Evolutionary conservation across 2,888 invertebrate species (phyloP), one percentile per base, ranked within the genome.

Genomic region (Drosophila conformis): DNA sequence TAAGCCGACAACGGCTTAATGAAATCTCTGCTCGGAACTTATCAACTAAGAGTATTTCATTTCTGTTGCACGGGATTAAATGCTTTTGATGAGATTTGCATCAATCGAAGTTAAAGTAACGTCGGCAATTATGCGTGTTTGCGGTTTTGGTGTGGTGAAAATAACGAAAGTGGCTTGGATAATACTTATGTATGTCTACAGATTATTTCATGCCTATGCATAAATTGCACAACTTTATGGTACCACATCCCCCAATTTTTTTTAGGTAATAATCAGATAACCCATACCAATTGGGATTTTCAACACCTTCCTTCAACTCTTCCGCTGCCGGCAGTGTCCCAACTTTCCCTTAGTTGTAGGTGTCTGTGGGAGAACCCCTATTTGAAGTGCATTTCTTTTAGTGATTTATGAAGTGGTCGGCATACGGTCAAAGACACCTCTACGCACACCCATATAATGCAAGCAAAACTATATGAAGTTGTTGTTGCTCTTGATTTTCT

Each of bases 371-470:
- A 36, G 49, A 31, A 31, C 63, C 53, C 29, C 33, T 7, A 21
- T 31, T 25, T 59, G 62, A 57, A 64, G 52, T 63, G 49, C 49
- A 61, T 54, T 74, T 74, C 69, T 69, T 78, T 66, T 78, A 74
- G 79, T 78, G 79, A 77, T 77, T 77, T 78, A 77, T 77, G 75
- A 59, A 74, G 69, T 77, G 65, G 65, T 56, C 60, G 51, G 42
- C 63, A 72, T 49, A 52, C 52, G 60, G 76, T 62, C 72, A 72
- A 58, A 36, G 61, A 58, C 78, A 61, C 63, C 51, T 46, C 61
- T 46, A 57, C 69, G 40, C 69, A 64, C 36, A 64, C 46, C 35
- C 53, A 52, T 53, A 52, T 73, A 68, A 65, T 76, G 42, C 48
- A 48, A 38, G 59, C 51, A 51, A 53, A 76, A 73, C 68, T 78